phyloP scores from a whole-genome alignment of 2,888 invertebrate genomes.

The Cosmia trapezina region DNA sequence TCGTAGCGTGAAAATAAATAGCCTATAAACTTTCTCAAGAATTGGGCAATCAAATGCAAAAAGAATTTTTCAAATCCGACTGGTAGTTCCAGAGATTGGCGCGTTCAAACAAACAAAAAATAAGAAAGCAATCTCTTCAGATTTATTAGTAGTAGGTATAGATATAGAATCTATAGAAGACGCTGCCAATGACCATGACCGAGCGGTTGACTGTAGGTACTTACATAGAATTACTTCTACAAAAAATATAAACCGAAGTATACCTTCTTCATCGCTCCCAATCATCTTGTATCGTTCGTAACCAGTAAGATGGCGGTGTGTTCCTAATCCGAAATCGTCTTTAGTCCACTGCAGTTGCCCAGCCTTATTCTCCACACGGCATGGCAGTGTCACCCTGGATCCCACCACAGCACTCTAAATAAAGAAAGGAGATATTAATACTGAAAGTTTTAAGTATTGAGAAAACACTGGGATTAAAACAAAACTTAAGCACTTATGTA shows the following conservation, averaged over 20 bases:
- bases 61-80: too few relatives aligned
- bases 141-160: too few relatives aligned
- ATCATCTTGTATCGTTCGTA: slow-evolving; percentile 98
- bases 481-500: slow-evolving; percentile 4
- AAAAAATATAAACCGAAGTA: background rate
- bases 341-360: slow-evolving; percentile 99
- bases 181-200: too few relatives aligned
- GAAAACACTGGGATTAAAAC: background rate
- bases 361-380: slow-evolving; percentile 95
- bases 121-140: too few relatives aligned
- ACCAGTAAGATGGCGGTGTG: slow-evolving; percentile 96
- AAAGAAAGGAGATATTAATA: slow-evolving; percentile 1
- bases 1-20: too few relatives aligned
- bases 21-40: too few relatives aligned
- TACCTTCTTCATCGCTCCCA: slow-evolving; percentile 98
- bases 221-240: too few relatives aligned
- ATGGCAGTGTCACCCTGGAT: slow-evolving; percentile 96
- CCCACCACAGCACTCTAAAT: slow-evolving; percentile 95
- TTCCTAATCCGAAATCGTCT: slow-evolving; percentile 98
- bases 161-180: too few relatives aligned
- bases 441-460: background rate
- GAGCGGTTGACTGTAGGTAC: too few relatives aligned
- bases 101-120: too few relatives aligned
- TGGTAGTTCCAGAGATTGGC: too few relatives aligned
- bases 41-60: too few relatives aligned